Evolutionary conservation across 2,113 vertebrate species (phyloP), one percentile per base, ranked within the genome.

Genomic region (Odocoileus hemionus): DNA sequence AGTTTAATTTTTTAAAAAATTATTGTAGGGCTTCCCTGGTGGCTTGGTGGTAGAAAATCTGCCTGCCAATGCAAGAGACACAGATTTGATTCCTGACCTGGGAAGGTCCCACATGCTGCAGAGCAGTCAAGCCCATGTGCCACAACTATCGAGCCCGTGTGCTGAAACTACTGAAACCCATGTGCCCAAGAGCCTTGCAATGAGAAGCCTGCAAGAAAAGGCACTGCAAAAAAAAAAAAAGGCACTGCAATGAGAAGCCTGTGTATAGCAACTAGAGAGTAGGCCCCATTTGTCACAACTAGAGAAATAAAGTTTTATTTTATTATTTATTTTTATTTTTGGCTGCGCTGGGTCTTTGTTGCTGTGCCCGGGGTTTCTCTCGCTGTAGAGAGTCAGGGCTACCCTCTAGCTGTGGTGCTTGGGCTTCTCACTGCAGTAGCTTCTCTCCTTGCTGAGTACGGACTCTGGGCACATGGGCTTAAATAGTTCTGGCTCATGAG

Each of bases 401-500:
- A 74, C 21, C 21, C 70, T 21, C 70, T 43, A 13, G 67, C 25
- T 36, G 36, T 13, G 9, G 67, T 13, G 2, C 36, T 74, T 6
- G 23, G 70, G 36, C 36, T 25, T 25, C 36, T 74, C 70, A 25
- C 43, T 6, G 11, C 21, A 43, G 23, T 25, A 36, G 21, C 11
- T 74, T 23, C 70, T 74, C 36, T 43, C 7, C 5, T 7, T 43
- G 70, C 11, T 0, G 67, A 39, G 21, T 36, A 39, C 0, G 0
- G 70, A 28, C 19, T 43, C 36, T 74, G 25, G 70, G 36, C 67
- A 74, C 67, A 39, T 0, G 0, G 70, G 36, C 36, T 74, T 25
- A 36, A 36, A n/a, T 12, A 70, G 67, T 36, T 70, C 4, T 70
- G 67, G n/a, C 0, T 0, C n/a, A 3, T 12, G n/a, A 70, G n/a